phyloP scores from a whole-genome alignment of 2,797 vertebrate genomes.

The Propithecus perrieri region DNA sequence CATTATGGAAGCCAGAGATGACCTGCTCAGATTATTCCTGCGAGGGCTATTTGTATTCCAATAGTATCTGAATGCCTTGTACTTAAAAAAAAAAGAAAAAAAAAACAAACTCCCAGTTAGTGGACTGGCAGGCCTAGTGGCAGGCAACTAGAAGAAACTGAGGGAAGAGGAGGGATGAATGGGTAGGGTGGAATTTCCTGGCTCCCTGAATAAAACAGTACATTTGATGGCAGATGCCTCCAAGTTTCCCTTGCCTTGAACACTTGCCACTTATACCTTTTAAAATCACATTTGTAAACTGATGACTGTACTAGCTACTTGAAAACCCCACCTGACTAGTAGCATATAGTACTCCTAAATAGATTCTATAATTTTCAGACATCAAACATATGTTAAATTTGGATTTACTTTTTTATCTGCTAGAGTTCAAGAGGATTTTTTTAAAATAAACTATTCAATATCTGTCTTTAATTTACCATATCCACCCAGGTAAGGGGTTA shows the following conservation, averaged over 20 bases:
- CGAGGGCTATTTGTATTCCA: background rate
- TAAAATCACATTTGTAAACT: background rate
- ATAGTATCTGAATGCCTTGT: background rate
- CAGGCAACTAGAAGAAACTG: background rate
- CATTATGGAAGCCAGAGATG: background rate
- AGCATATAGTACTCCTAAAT: background rate
- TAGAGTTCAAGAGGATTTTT: background rate
- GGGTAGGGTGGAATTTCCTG: background rate
- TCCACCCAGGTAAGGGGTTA: background rate
- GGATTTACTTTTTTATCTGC: background rate
- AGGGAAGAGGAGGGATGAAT: rapidly evolving
- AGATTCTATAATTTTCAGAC: background rate
- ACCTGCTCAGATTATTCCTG: background rate
- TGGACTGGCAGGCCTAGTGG: too few relatives aligned
- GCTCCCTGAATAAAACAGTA: background rate
- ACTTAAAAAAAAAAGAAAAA: background rate
- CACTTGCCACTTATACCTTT: background rate
- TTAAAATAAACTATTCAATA: background rate
- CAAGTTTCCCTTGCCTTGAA: background rate
- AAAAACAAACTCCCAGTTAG: background rate
- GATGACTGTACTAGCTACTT: background rate
- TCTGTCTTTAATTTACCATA: slow-evolving; percentile 11
- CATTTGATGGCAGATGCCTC: background rate
- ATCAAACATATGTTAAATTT: background rate
- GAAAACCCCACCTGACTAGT: background rate